phyloP scores from a whole-genome alignment of 2,113 vertebrate species.

The Epinephelus lanceolatus region DNA sequence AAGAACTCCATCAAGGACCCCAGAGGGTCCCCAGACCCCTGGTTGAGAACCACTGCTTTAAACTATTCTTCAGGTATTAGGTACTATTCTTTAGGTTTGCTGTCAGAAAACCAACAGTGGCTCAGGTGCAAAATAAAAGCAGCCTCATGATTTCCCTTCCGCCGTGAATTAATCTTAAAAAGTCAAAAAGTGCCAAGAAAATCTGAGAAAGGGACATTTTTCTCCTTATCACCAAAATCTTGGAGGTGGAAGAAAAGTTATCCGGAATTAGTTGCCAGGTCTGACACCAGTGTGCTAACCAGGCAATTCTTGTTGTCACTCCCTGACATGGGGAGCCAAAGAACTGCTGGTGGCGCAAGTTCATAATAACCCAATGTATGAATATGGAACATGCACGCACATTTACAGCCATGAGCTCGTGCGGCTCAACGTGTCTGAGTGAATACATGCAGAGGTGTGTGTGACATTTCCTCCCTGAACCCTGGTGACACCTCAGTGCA shows the following conservation, averaged over 20 bases:
- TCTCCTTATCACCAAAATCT: not conserved
- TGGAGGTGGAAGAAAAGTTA: constrained; percentile 6
- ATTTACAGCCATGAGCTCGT: constrained; percentile 18
- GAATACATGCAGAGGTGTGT: constrained; percentile 7
- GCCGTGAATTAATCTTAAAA: constrained; percentile 8
- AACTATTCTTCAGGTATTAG: no score
- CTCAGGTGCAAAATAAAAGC: constrained; percentile 8
- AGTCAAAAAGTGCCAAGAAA: constrained; percentile 11
- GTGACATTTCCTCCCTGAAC: constrained; percentile 60
- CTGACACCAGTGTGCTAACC: constrained; percentile 51
- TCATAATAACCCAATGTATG: constrained; percentile 46
- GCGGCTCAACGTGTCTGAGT: not conserved
- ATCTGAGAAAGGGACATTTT: not conserved
- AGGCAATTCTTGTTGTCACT: constrained; percentile 42
- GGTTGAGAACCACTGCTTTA: no score
- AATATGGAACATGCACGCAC: constrained; percentile 31
- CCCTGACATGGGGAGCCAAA: constrained; percentile 24
- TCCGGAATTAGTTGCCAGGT: constrained; percentile 39
- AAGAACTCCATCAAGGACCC: no score
- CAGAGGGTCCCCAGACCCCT: no score
- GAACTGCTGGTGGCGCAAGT: constrained; percentile 29
- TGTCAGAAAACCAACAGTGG: constrained; percentile 12
- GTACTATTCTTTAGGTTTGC: not conserved
- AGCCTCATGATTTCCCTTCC: not conserved
- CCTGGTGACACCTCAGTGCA: constrained; percentile 45